These are phyloP conservation scores for Enteromius unitaeniatus DNA, from an alignment of 2,797 vertebrate genomes.

Conservation along the genomic window DNA sequence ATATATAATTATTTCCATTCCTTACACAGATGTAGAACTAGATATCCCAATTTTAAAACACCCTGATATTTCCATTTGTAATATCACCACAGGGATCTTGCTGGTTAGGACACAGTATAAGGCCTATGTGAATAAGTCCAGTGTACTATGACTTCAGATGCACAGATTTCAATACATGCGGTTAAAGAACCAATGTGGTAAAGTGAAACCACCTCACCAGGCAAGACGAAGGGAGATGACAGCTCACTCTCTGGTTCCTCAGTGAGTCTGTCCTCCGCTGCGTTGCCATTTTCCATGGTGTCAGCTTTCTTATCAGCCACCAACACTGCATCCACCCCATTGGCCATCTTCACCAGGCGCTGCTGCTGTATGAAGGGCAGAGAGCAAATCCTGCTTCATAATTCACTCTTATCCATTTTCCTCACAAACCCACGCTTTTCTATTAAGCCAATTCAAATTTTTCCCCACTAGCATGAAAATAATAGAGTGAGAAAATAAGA, in stretches of 20 bases:
- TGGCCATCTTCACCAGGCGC: constrained; percentile 59
- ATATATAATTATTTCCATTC: not conserved
- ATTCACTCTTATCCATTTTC: not conserved
- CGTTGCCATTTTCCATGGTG: constrained; percentile 58
- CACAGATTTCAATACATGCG: not conserved
- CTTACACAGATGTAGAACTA: not conserved
- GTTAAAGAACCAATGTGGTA: constrained; percentile 2
- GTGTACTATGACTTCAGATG: not conserved
- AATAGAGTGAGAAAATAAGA: not conserved
- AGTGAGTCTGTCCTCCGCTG: constrained; percentile 58
- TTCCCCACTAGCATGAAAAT: not conserved
- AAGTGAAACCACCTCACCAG: constrained; percentile 51
- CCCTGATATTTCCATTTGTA: not conserved
- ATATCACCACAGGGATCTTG: not conserved
- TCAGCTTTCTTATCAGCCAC: constrained; percentile 60
- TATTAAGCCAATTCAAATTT: not conserved
- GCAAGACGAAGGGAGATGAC: constrained; percentile 62
- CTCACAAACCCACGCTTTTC: not conserved
- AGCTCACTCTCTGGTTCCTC: constrained; percentile 61
- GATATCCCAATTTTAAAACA: not conserved
- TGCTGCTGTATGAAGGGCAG: constrained; percentile 57
- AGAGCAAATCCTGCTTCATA: not conserved
- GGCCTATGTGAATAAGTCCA: not conserved
- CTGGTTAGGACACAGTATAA: not conserved
- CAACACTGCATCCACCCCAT: constrained; percentile 53